Conservation (phyloP, 2,797 vertebrate species). For the Adelosebastes latens region DNA sequence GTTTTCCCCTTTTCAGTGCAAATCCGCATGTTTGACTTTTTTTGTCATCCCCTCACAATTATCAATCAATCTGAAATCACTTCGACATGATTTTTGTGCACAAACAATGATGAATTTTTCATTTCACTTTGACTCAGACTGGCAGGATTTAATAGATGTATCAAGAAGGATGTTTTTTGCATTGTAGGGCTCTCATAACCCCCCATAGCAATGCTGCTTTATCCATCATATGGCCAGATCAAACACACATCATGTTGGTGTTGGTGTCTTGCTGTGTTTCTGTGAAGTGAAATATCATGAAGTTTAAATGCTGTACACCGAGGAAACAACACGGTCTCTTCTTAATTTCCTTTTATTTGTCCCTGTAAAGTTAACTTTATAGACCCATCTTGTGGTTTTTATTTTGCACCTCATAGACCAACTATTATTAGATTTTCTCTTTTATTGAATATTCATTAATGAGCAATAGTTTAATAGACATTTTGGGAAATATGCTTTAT, state of each 20-base stretch:
- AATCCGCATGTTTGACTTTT: background rate
- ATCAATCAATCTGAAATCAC: background rate
- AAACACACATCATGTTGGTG: background rate
- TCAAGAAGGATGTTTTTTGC: background rate
- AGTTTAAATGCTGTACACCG: conserved; percentile 6
- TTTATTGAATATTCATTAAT: background rate
- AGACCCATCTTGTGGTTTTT: background rate
- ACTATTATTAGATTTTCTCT: background rate
- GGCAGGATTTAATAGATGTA: background rate
- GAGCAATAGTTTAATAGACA: background rate
- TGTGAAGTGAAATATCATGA: background rate
- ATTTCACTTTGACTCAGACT: background rate
- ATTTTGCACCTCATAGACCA: background rate
- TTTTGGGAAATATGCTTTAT: background rate
- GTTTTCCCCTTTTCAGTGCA: background rate
- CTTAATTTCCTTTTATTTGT: conserved; percentile 23
- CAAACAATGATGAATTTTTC: background rate
- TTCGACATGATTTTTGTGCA: background rate
- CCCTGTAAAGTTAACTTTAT: background rate
- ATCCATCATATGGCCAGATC: conserved; percentile 21
- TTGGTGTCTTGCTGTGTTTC: conserved; percentile 6
- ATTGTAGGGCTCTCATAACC: background rate
- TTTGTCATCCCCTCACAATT: fast-evolving
- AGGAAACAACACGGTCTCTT: conserved; percentile 8
- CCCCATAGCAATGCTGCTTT: background rate